Percentiles rank a stretch among this genome's conserved stretches.
Evolutionary conservation across 23 tunicate genomes (phyloP).

Genomic region (Corella eumyota): DNA sequence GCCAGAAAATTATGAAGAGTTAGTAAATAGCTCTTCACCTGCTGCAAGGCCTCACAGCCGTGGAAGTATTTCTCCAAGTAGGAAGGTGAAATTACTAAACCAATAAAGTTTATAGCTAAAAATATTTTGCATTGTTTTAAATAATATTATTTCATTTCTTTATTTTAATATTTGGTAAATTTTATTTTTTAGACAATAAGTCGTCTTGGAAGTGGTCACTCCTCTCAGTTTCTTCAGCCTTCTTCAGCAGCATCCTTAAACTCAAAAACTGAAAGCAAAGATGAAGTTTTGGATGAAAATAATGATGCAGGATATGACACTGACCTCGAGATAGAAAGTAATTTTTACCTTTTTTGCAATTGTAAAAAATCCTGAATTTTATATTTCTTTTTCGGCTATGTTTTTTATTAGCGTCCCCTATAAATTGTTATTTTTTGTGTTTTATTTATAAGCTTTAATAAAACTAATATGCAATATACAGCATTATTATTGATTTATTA

Average conservation of each 20-base stretch:
- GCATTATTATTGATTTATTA: too few relatives aligned
- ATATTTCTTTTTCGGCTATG: too few relatives aligned
- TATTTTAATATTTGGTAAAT: conserved; percentile 2
- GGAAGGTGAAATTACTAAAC: conserved; percentile 31
- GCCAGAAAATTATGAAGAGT: too few relatives aligned
- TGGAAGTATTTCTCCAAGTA: conserved; percentile 75
- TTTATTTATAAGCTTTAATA: too few relatives aligned
- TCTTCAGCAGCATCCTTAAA: conserved; percentile 18
- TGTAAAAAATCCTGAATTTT: neutral
- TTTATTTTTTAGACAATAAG: conserved; percentile 50
- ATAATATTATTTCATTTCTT: neutral
- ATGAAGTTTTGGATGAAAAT: conserved; percentile 28
- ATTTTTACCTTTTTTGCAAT: neutral
- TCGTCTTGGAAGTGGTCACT: conserved; percentile 64
- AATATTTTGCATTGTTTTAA: neutral
- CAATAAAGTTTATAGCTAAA: neutral
- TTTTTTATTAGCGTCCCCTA: too few relatives aligned
- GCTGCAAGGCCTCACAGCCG: conserved; percentile 83
- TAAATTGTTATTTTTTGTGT: too few relatives aligned
- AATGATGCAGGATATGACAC: conserved; percentile 96
- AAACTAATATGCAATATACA: too few relatives aligned
- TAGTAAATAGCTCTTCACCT: too few relatives aligned
- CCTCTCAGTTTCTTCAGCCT: conserved; percentile 34
- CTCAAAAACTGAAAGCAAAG: conserved; percentile 12
- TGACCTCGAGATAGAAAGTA: conserved; percentile 86